phyloP scores from a whole-genome alignment of 2,888 invertebrate species.

The Colostygia pectinataria region DNA sequence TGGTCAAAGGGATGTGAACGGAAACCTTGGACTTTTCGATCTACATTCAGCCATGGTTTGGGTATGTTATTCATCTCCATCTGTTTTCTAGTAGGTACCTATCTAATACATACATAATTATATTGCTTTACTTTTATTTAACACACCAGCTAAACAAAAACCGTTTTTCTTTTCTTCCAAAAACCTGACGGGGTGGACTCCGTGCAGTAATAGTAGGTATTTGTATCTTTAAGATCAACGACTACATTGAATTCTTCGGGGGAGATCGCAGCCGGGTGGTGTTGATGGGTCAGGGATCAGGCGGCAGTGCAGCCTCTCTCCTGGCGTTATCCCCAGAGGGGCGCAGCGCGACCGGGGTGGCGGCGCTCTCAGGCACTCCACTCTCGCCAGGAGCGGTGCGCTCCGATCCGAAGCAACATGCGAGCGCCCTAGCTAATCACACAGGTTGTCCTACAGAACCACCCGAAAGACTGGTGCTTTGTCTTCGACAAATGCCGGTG shows the following conservation, averaged over 20 bases:
- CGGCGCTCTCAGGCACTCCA: conserved; percentile 90
- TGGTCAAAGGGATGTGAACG: conserved; percentile 87
- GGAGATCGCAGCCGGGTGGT: conserved; percentile 88
- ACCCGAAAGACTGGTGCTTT: conserved; percentile 85
- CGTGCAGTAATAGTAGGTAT: too few relatives aligned
- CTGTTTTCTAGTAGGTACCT: background rate
- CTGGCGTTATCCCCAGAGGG: conserved; percentile 86
- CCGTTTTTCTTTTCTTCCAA: too few relatives aligned
- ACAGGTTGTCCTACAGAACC: conserved; percentile 85
- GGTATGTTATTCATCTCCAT: conserved; percentile 66
- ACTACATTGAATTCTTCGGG: conserved; percentile 90
- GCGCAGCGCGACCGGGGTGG: conserved; percentile 84
- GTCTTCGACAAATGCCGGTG: conserved; percentile 82
- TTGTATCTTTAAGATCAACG: conserved; percentile 69
- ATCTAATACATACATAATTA: background rate
- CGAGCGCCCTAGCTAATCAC: conserved; percentile 83
- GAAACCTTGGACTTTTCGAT: conserved; percentile 90
- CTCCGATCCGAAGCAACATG: conserved; percentile 83
- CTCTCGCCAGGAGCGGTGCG: conserved; percentile 88
- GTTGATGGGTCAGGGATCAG: conserved; percentile 90
- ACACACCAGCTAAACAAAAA: too few relatives aligned
- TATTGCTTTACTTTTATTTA: background rate
- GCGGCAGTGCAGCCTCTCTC: conserved; percentile 88
- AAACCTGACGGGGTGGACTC: too few relatives aligned
- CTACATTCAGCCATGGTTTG: conserved; percentile 87